Evolutionary conservation across 2,113 vertebrate species (phyloP).

Genomic region (Oreocharis arfaki): DNA sequence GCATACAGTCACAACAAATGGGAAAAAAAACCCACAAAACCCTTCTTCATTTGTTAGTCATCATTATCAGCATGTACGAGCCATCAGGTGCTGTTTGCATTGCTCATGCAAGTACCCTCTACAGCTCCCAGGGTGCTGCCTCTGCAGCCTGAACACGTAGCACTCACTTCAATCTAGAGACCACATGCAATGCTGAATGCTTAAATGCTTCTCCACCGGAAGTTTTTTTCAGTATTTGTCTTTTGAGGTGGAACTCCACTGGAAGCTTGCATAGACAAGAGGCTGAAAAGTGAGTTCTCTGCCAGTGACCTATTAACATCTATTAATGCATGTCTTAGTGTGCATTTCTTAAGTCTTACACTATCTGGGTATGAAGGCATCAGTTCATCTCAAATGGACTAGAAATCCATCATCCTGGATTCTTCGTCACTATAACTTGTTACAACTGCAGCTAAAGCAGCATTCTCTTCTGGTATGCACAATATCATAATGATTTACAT

Average conservation of each 20-base stretch:
- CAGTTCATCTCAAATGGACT: not conserved
- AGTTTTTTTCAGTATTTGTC: not conserved
- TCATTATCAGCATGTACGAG: not conserved
- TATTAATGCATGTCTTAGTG: not conserved
- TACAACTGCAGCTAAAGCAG: not conserved
- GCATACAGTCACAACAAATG: not conserved
- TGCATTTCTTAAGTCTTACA: not conserved
- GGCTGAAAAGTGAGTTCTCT: not conserved
- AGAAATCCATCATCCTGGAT: not conserved
- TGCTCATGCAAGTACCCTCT: not conserved
- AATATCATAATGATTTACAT: not conserved
- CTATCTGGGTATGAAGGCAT: not conserved
- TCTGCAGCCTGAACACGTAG: not conserved
- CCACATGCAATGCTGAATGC: not conserved
- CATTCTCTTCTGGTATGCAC: not conserved
- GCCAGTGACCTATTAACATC: not conserved
- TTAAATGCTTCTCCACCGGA: not conserved
- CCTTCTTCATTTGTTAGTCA: not conserved
- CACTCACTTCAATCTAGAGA: not conserved
- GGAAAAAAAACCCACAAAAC: rapidly evolving
- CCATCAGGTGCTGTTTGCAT: not conserved
- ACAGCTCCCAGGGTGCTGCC: not conserved
- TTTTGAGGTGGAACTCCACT: not conserved
- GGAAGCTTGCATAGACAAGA: not conserved
- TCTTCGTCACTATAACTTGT: not conserved